Base-by-base conservation (phyloP, 2,888 invertebrate genomes). In the Drosophila antonietae region DNA sequence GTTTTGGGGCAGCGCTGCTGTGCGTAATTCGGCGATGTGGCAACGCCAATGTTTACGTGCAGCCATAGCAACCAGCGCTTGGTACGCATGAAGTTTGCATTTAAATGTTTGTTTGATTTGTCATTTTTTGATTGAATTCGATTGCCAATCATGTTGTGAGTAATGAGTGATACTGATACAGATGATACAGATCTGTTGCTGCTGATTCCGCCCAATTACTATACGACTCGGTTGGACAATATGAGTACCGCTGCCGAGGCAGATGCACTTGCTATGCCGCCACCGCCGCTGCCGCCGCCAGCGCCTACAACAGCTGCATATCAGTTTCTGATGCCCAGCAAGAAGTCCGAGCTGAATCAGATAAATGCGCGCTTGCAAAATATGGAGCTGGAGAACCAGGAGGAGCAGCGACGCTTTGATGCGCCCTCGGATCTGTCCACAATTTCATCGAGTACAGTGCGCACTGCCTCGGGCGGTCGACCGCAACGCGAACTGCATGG, bases 141-240 rank as follows among this genome's bases (percentile, higher is more conserved):
- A 18, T 8, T 10, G 62, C 31, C 46, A 9, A 52, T 7, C 35
- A 78, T 78, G 78, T 55, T 59, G 10, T 51, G 41, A 73, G 88
- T 78, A 46, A 88, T 88, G 86, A 86, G 85, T 60, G 85, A 75
- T 56, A 95, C 95, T 93, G 95, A 95, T 90, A 94, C 95, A 72
- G 97, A 97, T 94, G 97, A 97, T 93, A 97, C 97, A 6, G 97
- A 97, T 93, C 95, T 96, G 88, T 94, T 97, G 76, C 93, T 97
- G 83, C 92, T 96, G 83, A 96, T 97, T 91, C 96, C 97, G 72
- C 97, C 97, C 15, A 95, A 96, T 92, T 95, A 96, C 87, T 96
- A 75, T 23, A 91, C n/a, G 75, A 78, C 12, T 84, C 90, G 5
- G 83, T 85, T 93, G 94, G 77, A 94, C 14, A 81, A 68, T 67